A percentile compares a stretch with the other conserved stretches of the same genome.
These are phyloP conservation scores for Tenualosa thibaudeaui DNA, from an alignment of 2,797 vertebrate genomes.

Conservation along the genomic window DNA sequence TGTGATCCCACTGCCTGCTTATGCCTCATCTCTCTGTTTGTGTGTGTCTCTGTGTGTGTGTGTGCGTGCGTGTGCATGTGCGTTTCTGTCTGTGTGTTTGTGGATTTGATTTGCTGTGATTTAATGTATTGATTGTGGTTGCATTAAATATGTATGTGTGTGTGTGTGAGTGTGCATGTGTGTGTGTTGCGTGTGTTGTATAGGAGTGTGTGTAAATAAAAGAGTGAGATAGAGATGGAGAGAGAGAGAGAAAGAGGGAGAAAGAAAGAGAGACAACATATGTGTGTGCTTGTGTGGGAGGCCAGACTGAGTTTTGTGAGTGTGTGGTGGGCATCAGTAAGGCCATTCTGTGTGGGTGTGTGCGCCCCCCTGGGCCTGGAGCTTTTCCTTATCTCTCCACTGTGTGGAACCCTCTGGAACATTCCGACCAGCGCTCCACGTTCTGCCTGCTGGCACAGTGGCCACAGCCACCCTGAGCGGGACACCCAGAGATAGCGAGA, in stretches of 20 bases:
- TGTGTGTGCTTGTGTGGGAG: not conserved
- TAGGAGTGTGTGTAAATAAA: not conserved
- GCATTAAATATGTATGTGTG: not conserved
- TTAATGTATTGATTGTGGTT: no score
- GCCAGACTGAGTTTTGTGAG: not conserved
- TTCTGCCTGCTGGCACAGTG: constrained; percentile 61
- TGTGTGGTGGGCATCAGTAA: constrained; percentile 5
- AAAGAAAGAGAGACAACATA: not conserved
- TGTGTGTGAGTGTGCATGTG: not conserved
- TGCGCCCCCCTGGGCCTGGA: constrained; percentile 41
- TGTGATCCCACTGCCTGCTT: not conserved
- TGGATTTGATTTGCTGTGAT: no score
- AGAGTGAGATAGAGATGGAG: no score
- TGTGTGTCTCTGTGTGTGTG: not conserved
- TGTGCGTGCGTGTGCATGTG: not conserved
- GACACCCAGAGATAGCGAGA: constrained; percentile 30
- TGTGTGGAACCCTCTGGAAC: constrained; percentile 64
- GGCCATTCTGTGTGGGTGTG: not conserved
- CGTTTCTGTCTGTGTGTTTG: not conserved
- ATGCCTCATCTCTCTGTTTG: not conserved
- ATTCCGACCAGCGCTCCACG: constrained; percentile 60
- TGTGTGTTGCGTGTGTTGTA: not conserved
- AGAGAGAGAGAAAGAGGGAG: no score
- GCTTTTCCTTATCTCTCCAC: constrained; percentile 44
- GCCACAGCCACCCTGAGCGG: constrained; percentile 44